A percentile compares a stretch with the other conserved stretches of the same genome.
phyloP scores from a whole-genome alignment of 2,113 vertebrate species.

The human region DNA sequence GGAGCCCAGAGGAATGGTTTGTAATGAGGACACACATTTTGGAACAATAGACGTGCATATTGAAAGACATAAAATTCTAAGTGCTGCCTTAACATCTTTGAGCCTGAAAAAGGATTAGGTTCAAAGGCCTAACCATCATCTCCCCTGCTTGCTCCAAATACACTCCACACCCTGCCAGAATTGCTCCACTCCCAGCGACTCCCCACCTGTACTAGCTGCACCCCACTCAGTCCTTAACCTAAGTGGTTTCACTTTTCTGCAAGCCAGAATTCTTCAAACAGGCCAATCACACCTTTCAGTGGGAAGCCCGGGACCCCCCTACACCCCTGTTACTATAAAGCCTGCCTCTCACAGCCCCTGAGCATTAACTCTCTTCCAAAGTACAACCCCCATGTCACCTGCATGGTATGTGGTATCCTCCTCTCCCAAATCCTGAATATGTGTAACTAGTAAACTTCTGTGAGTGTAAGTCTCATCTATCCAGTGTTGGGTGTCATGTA shows the following conservation, averaged over 20 bases:
- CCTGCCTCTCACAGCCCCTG: not conserved
- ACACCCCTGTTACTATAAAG: not conserved
- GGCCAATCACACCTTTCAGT: not conserved
- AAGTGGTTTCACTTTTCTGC: not conserved
- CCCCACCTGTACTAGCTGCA: not conserved
- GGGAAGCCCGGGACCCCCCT: not conserved
- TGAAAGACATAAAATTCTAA: not conserved
- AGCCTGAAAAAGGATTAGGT: not conserved
- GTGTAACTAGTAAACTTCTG: not conserved
- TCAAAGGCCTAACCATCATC: not conserved
- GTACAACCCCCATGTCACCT: not conserved
- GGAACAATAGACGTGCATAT: not conserved
- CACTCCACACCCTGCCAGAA: not conserved
- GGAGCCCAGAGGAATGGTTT: not conserved
- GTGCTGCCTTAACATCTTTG: not conserved
- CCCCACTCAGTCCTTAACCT: not conserved
- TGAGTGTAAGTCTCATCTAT: not conserved
- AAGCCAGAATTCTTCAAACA: not conserved
- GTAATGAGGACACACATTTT: not conserved
- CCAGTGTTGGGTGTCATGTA: not conserved
- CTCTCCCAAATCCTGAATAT: not conserved
- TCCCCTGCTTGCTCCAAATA: not conserved
- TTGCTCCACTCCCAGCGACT: not conserved
- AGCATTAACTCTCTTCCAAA: not conserved
- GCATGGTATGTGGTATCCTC: not conserved